These are phyloP conservation scores for Callipepla californica DNA, from an alignment of 2,113 vertebrate species.

Conservation along the genomic window DNA sequence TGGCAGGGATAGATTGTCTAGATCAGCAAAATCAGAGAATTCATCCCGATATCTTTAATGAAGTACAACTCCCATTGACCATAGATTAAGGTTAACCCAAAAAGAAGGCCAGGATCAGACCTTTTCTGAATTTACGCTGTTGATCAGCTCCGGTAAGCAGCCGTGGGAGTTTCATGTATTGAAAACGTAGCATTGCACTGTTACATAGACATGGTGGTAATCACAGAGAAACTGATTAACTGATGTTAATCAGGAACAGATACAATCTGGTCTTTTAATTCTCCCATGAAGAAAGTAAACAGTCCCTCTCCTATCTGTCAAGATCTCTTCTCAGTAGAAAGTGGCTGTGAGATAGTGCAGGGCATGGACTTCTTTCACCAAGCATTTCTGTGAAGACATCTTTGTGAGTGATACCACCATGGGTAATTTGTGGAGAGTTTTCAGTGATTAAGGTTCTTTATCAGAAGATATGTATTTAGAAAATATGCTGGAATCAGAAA, in stretches of 20 bases:
- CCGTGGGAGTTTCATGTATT: background rate
- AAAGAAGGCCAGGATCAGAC: background rate
- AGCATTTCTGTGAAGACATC: background rate
- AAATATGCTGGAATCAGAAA: background rate
- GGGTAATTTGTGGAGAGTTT: background rate
- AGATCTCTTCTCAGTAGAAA: background rate
- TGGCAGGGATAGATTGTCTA: background rate
- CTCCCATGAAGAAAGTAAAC: background rate
- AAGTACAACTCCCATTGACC: background rate
- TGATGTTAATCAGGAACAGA: background rate
- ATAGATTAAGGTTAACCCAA: background rate
- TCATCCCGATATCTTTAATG: background rate
- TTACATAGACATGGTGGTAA: background rate
- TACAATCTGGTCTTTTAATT: background rate
- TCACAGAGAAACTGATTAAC: background rate
- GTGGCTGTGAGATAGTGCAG: background rate
- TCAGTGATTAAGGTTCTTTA: background rate
- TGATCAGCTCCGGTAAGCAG: background rate
- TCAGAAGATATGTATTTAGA: background rate
- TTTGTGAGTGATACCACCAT: fast-evolving
- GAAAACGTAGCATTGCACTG: background rate
- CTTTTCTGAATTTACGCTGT: fast-evolving
- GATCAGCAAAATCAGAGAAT: background rate
- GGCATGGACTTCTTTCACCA: background rate
- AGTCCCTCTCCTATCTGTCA: background rate